phyloP scores from a whole-genome alignment of 92 coral and sea anemone genomes.

The Pocillopora meandrina region DNA sequence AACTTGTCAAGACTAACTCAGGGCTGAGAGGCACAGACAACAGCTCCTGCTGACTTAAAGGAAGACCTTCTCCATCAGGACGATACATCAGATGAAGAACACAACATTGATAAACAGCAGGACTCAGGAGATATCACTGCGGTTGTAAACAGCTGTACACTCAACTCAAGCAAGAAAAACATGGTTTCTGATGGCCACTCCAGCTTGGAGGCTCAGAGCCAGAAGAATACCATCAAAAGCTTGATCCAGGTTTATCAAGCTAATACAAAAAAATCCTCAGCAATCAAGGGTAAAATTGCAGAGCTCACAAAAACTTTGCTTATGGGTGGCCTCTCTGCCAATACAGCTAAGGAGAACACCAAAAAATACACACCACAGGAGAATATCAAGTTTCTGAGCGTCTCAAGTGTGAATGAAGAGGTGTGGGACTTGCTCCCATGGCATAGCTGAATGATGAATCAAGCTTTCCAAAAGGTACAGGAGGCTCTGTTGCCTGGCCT shows the following conservation, averaged over 20 bases:
- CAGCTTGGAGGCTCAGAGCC: conserved; percentile 2
- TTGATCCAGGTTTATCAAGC: not conserved
- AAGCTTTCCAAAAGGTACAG: conserved; percentile 56
- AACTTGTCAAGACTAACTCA: not conserved
- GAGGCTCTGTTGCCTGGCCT: conserved; percentile 55
- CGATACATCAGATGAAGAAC: not conserved
- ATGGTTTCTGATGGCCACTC: conserved; percentile 12
- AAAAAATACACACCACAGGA: no score
- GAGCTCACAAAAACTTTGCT: no score
- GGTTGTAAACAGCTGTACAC: not conserved
- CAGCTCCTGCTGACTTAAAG: conserved; percentile 12
- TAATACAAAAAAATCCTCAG: not conserved
- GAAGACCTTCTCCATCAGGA: conserved; percentile 20
- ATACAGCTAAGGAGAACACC: no score
- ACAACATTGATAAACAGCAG: not conserved
- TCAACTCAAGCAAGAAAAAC: not conserved
- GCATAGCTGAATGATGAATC: conserved; percentile 45
- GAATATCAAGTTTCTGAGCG: not conserved
- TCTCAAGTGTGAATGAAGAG: conserved; percentile 55
- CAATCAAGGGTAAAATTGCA: no score
- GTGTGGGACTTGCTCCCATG: conserved; percentile 53
- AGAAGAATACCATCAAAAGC: no score
- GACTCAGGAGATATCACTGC: not conserved
- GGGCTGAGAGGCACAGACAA: conserved; percentile 19
- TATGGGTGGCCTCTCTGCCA: no score